Evolutionary conservation across 2,113 vertebrate genomes (phyloP).

Genomic region (Vombatus ursinus): DNA sequence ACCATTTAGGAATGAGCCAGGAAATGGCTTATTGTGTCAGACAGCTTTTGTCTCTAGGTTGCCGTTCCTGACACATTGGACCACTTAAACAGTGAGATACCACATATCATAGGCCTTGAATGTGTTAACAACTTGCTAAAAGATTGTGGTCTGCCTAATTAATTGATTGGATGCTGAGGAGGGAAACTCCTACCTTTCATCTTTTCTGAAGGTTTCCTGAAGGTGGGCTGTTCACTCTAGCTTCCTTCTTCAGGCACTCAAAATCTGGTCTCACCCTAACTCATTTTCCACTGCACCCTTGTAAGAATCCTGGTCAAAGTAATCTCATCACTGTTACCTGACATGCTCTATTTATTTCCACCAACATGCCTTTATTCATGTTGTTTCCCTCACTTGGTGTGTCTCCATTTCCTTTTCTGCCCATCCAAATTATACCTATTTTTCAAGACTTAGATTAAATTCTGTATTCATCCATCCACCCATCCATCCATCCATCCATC

Average conservation of each 20-base stretch:
- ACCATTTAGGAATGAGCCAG: slow-evolving; percentile 53
- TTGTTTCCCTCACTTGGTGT: not conserved
- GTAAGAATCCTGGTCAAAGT: not conserved
- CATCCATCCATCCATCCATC: not conserved
- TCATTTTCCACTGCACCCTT: not conserved
- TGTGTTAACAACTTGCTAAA: slow-evolving; percentile 43
- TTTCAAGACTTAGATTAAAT: not conserved
- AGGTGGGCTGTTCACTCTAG: not conserved
- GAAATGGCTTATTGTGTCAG: slow-evolving; percentile 55
- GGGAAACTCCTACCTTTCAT: not conserved
- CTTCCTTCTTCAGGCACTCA: not conserved
- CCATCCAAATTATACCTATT: not conserved
- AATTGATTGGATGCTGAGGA: not conserved
- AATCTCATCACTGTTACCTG: not conserved
- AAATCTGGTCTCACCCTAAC: not conserved
- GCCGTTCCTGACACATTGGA: slow-evolving; percentile 17
- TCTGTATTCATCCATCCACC: not conserved
- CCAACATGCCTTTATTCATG: not conserved
- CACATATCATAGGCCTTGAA: slow-evolving; percentile 22
- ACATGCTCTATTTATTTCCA: not conserved
- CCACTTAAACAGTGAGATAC: not conserved
- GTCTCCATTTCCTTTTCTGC: not conserved
- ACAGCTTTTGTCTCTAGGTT: slow-evolving; percentile 62
- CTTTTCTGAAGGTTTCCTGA: not conserved
- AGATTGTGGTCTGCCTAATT: not conserved